Conservation (phyloP, 2,797 vertebrate genomes). For the Loriculus beryllinus region DNA sequence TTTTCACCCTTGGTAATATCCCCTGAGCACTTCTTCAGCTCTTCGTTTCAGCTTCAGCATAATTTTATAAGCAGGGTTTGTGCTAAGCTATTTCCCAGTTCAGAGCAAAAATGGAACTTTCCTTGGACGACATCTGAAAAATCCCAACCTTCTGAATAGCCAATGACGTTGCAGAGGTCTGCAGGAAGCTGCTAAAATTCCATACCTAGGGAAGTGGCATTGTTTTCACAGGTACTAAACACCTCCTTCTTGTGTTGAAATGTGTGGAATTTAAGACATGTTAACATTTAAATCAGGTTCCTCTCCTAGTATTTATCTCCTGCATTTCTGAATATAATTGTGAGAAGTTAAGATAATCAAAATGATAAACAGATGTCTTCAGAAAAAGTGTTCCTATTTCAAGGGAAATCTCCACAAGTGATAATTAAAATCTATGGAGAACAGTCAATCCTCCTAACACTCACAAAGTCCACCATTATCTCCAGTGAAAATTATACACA, state of each 20-base stretch:
- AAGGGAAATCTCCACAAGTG: background rate
- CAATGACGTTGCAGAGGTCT: background rate
- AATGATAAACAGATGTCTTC: background rate
- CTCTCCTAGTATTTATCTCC: background rate
- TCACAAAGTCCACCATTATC: background rate
- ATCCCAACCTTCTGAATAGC: background rate
- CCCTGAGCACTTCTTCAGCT: background rate
- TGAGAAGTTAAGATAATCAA: background rate
- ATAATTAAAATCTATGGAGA: background rate
- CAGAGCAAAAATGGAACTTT: background rate
- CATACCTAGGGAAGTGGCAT: fast-evolving
- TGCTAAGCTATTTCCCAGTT: background rate
- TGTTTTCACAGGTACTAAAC: background rate
- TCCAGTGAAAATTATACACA: background rate
- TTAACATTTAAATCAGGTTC: background rate
- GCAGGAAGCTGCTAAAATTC: background rate
- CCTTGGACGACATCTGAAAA: background rate
- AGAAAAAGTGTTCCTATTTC: background rate
- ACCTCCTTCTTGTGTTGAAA: background rate
- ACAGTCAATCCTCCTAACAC: background rate
- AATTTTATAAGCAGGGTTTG: background rate
- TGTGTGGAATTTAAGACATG: fast-evolving
- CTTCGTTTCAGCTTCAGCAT: background rate
- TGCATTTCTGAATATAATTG: background rate
- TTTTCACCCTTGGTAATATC: background rate